A percentile compares a stretch with the other conserved stretches of the same genome.
Conservation (phyloP, 2,888 invertebrate species). For the Globia sparganii region DNA sequence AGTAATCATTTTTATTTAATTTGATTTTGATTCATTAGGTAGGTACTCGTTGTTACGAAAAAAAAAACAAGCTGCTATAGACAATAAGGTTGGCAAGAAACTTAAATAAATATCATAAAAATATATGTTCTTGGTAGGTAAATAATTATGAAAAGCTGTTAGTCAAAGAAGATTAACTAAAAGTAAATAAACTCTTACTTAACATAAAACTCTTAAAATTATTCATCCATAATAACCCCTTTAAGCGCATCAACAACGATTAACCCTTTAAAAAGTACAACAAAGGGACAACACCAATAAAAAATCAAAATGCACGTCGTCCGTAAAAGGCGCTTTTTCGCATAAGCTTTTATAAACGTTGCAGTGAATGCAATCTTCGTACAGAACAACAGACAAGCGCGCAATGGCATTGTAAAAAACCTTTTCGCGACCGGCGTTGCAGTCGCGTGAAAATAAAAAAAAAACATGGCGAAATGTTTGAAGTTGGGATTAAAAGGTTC, state of each 20-base stretch:
- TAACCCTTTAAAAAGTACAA: slow-evolving; percentile 47
- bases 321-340: slow-evolving; percentile 73
- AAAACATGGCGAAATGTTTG: slow-evolving; percentile 30
- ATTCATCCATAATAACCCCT: neutral
- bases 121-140: too few species aligned
- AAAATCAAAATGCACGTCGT: slow-evolving; percentile 56
- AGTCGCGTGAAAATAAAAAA: slow-evolving; percentile 67
- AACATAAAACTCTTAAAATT: slow-evolving; percentile 2
- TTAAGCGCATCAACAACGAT: slow-evolving; percentile 47
- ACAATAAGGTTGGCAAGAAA: neutral
- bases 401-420: slow-evolving; percentile 72
- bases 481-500: slow-evolving; percentile 55
- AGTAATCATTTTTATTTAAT: neutral
- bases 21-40: neutral
- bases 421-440: slow-evolving; percentile 62
- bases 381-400: slow-evolving; percentile 72
- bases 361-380: slow-evolving; percentile 76
- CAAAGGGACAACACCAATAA: slow-evolving; percentile 48
- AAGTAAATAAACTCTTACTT: neutral
- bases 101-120: neutral
- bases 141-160: neutral
- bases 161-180: too few species aligned
- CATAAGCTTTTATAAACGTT: slow-evolving; percentile 76
- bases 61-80: neutral
- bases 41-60: neutral